Percentiles rank a stretch among this genome's conserved stretches.
phyloP scores from a whole-genome alignment of 2,113 vertebrate genomes.

The Haliaeetus leucogaster region DNA sequence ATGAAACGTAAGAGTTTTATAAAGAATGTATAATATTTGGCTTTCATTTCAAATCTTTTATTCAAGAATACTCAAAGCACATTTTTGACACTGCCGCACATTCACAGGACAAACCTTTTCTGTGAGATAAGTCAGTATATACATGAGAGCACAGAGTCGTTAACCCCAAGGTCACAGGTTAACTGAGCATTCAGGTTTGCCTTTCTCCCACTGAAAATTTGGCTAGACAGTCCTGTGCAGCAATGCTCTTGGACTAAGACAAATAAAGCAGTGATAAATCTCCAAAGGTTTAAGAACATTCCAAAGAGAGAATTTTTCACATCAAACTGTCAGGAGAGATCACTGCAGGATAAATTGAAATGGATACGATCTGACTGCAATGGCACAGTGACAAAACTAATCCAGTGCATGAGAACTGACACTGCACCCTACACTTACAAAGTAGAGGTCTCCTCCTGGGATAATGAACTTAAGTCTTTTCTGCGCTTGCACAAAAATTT shows the following conservation, averaged over 20 bases:
- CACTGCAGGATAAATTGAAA: neutral
- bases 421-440: neutral
- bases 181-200: neutral
- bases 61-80: neutral
- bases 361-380: neutral
- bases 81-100: neutral
- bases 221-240: neutral
- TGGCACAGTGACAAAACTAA: neutral
- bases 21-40: neutral
- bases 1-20: neutral
- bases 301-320: neutral
- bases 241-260: neutral
- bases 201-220: neutral
- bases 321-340: neutral
- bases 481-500: neutral
- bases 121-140: neutral
- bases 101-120: neutral
- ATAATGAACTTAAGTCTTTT: neutral
- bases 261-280: neutral
- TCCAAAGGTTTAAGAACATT: neutral
- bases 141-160: neutral
- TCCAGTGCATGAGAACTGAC: neutral
- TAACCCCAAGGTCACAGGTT: neutral
- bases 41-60: neutral
- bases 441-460: neutral